Evolutionary conservation across 2,888 invertebrate genomes (phyloP).

Genomic region (Troides aeacus): DNA sequence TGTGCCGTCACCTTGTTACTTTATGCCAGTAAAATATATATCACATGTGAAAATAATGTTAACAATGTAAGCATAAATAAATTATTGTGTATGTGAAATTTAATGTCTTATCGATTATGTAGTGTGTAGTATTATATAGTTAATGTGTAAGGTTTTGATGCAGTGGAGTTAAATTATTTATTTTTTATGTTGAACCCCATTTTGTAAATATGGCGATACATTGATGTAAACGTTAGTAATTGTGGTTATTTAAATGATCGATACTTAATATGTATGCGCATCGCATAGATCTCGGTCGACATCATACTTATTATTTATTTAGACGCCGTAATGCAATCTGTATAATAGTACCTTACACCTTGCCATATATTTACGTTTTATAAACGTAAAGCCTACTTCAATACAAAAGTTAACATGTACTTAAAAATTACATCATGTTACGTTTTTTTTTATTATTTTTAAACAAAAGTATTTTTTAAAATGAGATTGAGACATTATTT

Average conservation of each 20-base stretch:
- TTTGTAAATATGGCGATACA: slow-evolving; percentile 72
- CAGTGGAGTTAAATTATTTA: slow-evolving; percentile 77
- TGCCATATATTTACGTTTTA: slow-evolving; percentile 39
- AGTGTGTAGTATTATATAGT: slow-evolving; percentile 65
- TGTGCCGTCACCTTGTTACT: slow-evolving; percentile 41
- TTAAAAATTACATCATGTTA: slow-evolving; percentile 44
- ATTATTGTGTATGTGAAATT: slow-evolving; percentile 62
- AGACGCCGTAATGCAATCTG: slow-evolving; percentile 39
- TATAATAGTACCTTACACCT: slow-evolving; percentile 35
- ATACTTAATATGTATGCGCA: slow-evolving; percentile 48
- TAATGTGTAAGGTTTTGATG: slow-evolving; percentile 71
- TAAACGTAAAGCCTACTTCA: slow-evolving; percentile 27
- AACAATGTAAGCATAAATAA: slow-evolving; percentile 50
- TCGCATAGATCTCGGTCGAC: slow-evolving; percentile 63
- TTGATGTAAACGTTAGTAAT: slow-evolving; percentile 69
- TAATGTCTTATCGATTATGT: slow-evolving; percentile 59
- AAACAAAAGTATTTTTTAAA: slow-evolving; percentile 36
- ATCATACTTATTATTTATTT: slow-evolving; percentile 51
- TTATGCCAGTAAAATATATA: slow-evolving; percentile 72
- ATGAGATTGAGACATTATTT: slow-evolving; percentile 42
- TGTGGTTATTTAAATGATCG: slow-evolving; percentile 69
- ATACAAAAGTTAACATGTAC: slow-evolving; percentile 23
- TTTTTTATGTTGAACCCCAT: slow-evolving; percentile 74
- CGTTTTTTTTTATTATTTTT: slow-evolving; percentile 32
- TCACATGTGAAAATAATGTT: slow-evolving; percentile 55